Evolutionary conservation across 2,888 invertebrate genomes (phyloP).

Genomic region (Notodonta dromedarius): DNA sequence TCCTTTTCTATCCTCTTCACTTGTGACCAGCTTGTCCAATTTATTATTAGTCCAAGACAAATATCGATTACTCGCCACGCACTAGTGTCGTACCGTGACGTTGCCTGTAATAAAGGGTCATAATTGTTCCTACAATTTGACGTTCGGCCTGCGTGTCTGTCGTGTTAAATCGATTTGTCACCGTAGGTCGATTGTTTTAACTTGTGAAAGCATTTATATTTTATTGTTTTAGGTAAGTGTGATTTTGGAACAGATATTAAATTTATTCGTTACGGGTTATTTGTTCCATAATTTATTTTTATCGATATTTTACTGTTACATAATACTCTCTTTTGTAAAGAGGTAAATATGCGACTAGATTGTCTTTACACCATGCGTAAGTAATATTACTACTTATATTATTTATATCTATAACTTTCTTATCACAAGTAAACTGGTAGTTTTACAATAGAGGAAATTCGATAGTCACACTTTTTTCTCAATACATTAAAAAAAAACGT

Average conservation of each 20-base stretch:
- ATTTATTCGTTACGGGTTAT: background rate
- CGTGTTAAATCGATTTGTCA: slow-evolving; percentile 54
- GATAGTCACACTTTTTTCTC: background rate
- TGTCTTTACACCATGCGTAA: too few species aligned
- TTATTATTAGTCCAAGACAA: slow-evolving; percentile 6
- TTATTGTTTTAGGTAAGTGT: slow-evolving; percentile 7
- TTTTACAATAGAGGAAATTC: background rate
- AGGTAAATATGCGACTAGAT: too few species aligned
- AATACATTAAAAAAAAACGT: slow-evolving; percentile 15
- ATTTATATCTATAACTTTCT: background rate
- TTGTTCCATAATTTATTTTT: too few species aligned
- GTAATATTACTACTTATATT: too few species aligned
- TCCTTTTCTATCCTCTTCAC: background rate
- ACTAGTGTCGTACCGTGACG: slow-evolving; percentile 14
- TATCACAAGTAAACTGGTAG: background rate
- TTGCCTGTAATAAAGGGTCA: slow-evolving; percentile 23
- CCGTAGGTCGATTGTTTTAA: slow-evolving; percentile 35
- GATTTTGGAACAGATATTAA: slow-evolving; percentile 1
- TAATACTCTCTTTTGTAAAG: background rate
- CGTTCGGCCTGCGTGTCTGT: slow-evolving; percentile 25
- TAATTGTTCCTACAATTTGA: slow-evolving; percentile 25
- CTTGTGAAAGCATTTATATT: slow-evolving; percentile 31
- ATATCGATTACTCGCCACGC: slow-evolving; percentile 13
- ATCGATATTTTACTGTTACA: background rate
- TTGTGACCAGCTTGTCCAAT: background rate